A percentile compares a stretch with the other conserved stretches of the same genome.
phyloP scores from a whole-genome alignment of 2,797 vertebrate genomes.

The Acipenser oxyrinchus region DNA sequence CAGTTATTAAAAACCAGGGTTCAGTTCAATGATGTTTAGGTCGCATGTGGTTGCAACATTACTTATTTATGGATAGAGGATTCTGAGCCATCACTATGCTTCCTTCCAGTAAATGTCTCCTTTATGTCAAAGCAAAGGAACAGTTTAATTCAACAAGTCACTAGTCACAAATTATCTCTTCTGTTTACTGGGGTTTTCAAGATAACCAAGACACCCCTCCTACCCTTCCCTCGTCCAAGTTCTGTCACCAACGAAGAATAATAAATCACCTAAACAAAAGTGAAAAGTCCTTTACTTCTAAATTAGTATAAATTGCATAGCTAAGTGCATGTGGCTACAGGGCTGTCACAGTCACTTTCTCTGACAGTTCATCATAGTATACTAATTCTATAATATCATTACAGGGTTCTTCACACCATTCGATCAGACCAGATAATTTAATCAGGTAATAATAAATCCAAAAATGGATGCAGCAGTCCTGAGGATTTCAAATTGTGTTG shows the following conservation, averaged over 20 bases:
- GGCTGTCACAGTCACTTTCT: slow-evolving; percentile 90
- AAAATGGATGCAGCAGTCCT: slow-evolving; percentile 67
- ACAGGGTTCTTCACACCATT: slow-evolving; percentile 86
- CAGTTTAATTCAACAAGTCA: background rate
- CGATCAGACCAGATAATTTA: slow-evolving; percentile 89
- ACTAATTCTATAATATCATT: slow-evolving; percentile 99
- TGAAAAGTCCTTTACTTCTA: slow-evolving; percentile 83
- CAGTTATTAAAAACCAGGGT: background rate
- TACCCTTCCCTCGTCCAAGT: slow-evolving; percentile 44
- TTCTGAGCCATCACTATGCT: too few species aligned
- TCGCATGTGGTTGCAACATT: too few species aligned
- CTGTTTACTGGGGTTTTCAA: slow-evolving; percentile 4
- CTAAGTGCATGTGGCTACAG: slow-evolving; percentile 83
- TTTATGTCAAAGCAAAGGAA: background rate
- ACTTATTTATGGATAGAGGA: too few species aligned
- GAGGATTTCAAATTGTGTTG: slow-evolving; percentile 65
- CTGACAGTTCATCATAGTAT: slow-evolving; percentile 95
- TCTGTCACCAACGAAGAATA: slow-evolving; percentile 53
- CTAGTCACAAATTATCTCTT: background rate
- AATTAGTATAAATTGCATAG: slow-evolving; percentile 73
- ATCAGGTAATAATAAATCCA: slow-evolving; percentile 92
- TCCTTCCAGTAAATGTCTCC: background rate
- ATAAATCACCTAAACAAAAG: slow-evolving; percentile 70
- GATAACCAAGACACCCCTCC: background rate
- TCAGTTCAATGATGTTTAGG: background rate